Base-by-base conservation (phyloP, 2,888 invertebrate species). In the Orthonychiurus folsomi region DNA sequence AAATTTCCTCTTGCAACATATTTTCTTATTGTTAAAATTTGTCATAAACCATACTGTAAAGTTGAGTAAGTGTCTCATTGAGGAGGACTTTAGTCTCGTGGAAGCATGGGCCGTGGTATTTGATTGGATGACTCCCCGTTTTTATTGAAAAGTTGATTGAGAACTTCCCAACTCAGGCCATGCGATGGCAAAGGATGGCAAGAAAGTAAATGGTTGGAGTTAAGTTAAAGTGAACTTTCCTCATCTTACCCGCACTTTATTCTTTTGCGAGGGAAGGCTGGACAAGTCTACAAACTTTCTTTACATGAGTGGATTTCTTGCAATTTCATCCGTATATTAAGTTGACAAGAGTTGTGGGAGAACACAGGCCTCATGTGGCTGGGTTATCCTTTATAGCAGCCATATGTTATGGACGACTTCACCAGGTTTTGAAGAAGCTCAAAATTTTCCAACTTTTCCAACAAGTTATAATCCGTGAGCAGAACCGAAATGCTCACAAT, bases 91-190 rank as follows among this genome's bases (percentile, higher is more conserved):
- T 55, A 3, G 5, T 52, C 21, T 52, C 52, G 18, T n/a, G n/a
- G n/a, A n/a, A n/a, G n/a, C n/a, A n/a, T 55, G 25, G 20, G 20
- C 25, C 23, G 21, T 55, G 59, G 18, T 21, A 24, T 60, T 53
- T 60, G 60, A 60, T 60, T 60, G 60, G 60, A 60, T 52, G 53
- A 60, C 21, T 25, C 20, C 20, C 12, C 55, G 26, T 60, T 52
- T 60, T 50, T 60, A 60, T 60, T 60, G 60, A 60, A 52, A 53
- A 60, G 53, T 60, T 60, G 60, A 59, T 59, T 59, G 54, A 60
- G 54, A 20, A 53, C 20, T 25, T 25, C n/a, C 18, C 5, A 18
- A 23, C 21, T 21, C 5, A 20, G 37, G 15, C 9, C 5, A 37
- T 5, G 15, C 9, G 37, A 37, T 37, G 37, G 37, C 9, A 37